Evolutionary conservation across 2,797 vertebrate genomes (phyloP).

Genomic region (Emydoidea blandingii): DNA sequence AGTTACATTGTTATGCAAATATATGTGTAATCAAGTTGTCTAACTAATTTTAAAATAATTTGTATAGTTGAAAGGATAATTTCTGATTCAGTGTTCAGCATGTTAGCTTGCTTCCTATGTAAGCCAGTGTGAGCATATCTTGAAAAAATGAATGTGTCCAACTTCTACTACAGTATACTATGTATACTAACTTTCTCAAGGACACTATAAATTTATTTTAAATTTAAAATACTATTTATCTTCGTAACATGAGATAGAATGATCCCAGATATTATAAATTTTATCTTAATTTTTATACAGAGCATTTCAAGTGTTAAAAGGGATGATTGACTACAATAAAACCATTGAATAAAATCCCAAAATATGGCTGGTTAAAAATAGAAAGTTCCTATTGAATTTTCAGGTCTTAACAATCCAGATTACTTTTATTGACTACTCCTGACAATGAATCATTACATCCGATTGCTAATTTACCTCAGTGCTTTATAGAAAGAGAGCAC

Average conservation of each 20-base stretch:
- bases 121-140: neutral
- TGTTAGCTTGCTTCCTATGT: neutral
- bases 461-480: neutral
- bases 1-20: neutral
- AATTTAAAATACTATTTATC: neutral
- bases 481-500: neutral
- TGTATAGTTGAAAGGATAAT: neutral
- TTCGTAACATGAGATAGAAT: neutral
- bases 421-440: neutral
- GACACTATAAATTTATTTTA: neutral
- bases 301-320: neutral
- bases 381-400: neutral
- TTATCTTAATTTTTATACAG: neutral
- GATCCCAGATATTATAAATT: too few relatives aligned
- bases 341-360: neutral
- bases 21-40: too few relatives aligned
- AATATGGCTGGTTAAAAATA: neutral
- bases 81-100: neutral
- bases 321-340: neutral
- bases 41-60: conserved; percentile 39
- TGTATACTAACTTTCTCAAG: conserved; percentile 28
- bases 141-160: neutral
- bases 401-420: neutral
- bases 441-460: neutral
- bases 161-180: neutral